Evolutionary conservation across 2,113 vertebrate genomes (phyloP), one percentile per base, ranked within the genome.

Genomic region (Chroicocephalus ridibundus): DNA sequence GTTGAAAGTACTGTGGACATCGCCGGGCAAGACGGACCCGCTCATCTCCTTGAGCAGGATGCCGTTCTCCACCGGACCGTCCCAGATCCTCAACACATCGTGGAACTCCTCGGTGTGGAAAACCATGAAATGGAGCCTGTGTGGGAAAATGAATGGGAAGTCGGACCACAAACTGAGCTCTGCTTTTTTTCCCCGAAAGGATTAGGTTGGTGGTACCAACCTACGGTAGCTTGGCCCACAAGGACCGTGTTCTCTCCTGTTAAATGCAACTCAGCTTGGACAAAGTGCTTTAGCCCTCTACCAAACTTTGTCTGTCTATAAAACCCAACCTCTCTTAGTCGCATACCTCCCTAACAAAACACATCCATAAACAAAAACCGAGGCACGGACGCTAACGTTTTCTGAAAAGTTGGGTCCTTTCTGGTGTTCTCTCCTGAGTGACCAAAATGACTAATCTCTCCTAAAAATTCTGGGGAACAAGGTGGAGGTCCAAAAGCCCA

Each of bases 31-130:
- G 21, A 58, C 36, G 0, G 99, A 98, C 17, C 99, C 99, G 0
- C 99, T 99, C 71, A 99, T 95, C 97, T 99, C 99, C 96, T 97
- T 98, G 38, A 99, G 98, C 40, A 99, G 98, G 51, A 99, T 99
- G 34, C 99, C 99, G 0, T 99, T 99, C 57, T 99, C 99, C 98
- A 99, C 99, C 0, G 99, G 99, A 12, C 99, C 99, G 1, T 99
- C 99, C 99, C 99, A 99, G 96, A 99, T 98, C 76, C 99, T 98
- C 70, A 99, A 98, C 79, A 99, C 98, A 0, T 99, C 99, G 0
- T 99, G 99, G 60, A 99, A 98, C 91, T 99, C 99, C 94, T 99
- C 99, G 0, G 99, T 99, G 98, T 99, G 99, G 93, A 99, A 99
- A 47, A 99, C 99, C 97, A 99, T 98, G 97, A 99, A 99, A 86